Conservation (phyloP, 2,888 invertebrate species). For the Rhabditoides inermis region DNA sequence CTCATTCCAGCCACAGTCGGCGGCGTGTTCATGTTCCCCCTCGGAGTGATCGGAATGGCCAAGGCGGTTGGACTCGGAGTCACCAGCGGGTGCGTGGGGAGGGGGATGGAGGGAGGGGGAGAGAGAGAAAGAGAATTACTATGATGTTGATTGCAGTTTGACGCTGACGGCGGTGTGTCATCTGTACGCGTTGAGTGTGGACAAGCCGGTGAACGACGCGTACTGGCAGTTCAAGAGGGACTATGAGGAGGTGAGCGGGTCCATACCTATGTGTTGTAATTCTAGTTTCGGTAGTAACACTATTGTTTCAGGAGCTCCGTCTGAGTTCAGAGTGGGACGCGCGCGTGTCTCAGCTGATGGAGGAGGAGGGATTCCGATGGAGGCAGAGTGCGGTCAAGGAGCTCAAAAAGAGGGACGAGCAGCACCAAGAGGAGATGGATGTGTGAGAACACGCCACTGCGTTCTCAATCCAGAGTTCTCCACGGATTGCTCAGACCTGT, state of each 20-base stretch:
- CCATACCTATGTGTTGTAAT: neutral
- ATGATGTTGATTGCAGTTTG: slow-evolving; percentile 9
- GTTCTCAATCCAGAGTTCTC: too few species aligned
- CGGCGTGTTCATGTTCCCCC: slow-evolving; percentile 34
- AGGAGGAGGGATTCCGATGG: slow-evolving; percentile 22
- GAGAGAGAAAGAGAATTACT: neutral
- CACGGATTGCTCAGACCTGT: too few species aligned
- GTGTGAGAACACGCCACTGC: too few species aligned
- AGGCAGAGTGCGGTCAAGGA: slow-evolving; percentile 25
- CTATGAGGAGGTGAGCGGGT: slow-evolving; percentile 28
- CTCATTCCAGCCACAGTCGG: slow-evolving; percentile 35
- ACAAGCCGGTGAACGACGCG: slow-evolving; percentile 27
- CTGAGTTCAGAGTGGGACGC: slow-evolving; percentile 16
- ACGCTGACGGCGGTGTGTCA: slow-evolving; percentile 29
- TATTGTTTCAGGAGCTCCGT: slow-evolving; percentile 4
- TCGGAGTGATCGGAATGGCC: slow-evolving; percentile 30
- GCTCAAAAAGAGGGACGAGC: slow-evolving; percentile 22
- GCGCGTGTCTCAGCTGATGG: slow-evolving; percentile 22
- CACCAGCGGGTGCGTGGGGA: slow-evolving; percentile 18
- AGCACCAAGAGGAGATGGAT: too few species aligned
- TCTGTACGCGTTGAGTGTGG: slow-evolving; percentile 28
- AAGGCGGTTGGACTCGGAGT: slow-evolving; percentile 35
- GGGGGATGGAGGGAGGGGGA: neutral
- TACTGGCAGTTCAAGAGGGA: slow-evolving; percentile 28
- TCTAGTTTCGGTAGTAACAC: neutral